phyloP scores from a whole-genome alignment of 1,140 invertebrate genomes.

The Scaptomyza pallida region DNA sequence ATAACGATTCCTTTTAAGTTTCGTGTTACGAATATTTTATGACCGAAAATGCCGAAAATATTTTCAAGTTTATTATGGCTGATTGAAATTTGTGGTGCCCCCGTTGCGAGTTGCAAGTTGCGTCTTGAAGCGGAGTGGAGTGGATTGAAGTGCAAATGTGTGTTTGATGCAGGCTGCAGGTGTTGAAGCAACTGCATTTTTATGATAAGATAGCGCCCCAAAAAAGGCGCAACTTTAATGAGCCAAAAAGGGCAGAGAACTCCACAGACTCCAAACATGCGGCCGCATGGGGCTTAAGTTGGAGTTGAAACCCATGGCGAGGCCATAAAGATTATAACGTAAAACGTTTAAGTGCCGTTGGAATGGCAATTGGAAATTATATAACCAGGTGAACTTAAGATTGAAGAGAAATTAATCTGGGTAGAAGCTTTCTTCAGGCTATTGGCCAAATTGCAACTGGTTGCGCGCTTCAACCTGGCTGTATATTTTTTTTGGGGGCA shows the following conservation, averaged over 20 bases:
- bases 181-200: conserved; percentile 77
- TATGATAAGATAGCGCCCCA: conserved; percentile 76
- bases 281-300: conserved; percentile 1
- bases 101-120: conserved; percentile 25
- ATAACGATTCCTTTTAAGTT: conserved; percentile 20
- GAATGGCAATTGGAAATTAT: conserved; percentile 30
- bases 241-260: conserved; percentile 45
- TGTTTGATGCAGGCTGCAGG: conserved; percentile 73
- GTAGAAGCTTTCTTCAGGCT: conserved; percentile 16
- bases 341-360: conserved; percentile 47
- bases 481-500: conserved; percentile 13
- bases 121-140: not conserved
- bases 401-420: conserved; percentile 17
- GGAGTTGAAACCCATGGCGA: conserved; percentile 20
- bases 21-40: conserved; percentile 36
- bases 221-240: conserved; percentile 67
- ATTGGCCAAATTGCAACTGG: conserved; percentile 13
- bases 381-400: conserved; percentile 39
- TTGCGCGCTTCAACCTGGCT: not conserved
- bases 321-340: conserved; percentile 57
- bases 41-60: conserved; percentile 44
- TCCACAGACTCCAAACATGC: not conserved
- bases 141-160: conserved; percentile 67
- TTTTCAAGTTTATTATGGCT: conserved; percentile 71
- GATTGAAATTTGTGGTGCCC: conserved; percentile 73